Conservation (phyloP, 1,140 invertebrate species). For the Drosophila equinoxialis region DNA sequence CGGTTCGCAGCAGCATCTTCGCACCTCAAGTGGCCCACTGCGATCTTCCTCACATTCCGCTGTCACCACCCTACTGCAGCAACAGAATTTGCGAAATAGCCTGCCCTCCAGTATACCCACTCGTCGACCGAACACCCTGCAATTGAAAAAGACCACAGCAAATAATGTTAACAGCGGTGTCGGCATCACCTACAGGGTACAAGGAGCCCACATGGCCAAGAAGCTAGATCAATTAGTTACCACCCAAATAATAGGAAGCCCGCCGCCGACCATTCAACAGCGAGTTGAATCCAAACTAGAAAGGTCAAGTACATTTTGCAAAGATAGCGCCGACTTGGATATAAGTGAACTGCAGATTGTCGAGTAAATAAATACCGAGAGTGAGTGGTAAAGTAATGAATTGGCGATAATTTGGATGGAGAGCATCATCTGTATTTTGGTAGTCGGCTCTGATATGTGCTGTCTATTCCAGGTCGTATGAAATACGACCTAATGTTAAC, state of each 20-base stretch:
- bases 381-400: not conserved
- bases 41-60: constrained; percentile 80
- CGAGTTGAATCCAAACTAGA: constrained; percentile 78
- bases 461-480: constrained; percentile 52
- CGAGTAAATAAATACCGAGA: constrained; percentile 63
- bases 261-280: constrained; percentile 30
- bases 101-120: constrained; percentile 78
- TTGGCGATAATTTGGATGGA: not conserved
- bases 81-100: constrained; percentile 71
- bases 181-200: constrained; percentile 45
- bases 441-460: not conserved
- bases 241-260: constrained; percentile 38
- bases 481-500: constrained; percentile 48
- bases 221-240: constrained; percentile 78
- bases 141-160: constrained; percentile 72
- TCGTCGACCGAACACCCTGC: constrained; percentile 79
- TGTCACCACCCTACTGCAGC: constrained; percentile 68
- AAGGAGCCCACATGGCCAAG: constrained; percentile 61
- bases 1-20: constrained; percentile 46
- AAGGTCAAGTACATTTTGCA: constrained; percentile 82
- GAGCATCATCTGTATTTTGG: not conserved
- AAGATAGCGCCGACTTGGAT: constrained; percentile 76
- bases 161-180: constrained; percentile 53
- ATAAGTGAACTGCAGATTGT: constrained; percentile 78
- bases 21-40: constrained; percentile 55